A percentile compares a stretch with the other conserved stretches of the same genome.
Evolutionary conservation across 2,113 vertebrate species (phyloP).

Genomic region (Pandion haliaetus): DNA sequence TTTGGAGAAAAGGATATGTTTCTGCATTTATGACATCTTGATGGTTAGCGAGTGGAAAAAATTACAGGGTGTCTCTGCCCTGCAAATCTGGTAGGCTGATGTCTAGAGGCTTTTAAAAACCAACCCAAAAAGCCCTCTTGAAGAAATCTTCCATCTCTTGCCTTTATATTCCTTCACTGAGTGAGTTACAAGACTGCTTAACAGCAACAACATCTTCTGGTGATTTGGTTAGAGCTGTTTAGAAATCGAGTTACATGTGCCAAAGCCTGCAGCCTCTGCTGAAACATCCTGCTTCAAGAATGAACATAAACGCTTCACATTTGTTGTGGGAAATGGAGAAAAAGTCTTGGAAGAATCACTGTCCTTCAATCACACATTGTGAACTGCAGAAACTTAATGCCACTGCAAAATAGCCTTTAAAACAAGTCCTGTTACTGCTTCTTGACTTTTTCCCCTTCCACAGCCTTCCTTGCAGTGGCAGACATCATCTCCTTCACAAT

Average conservation of each 20-base stretch:
- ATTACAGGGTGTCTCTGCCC: constrained; percentile 24
- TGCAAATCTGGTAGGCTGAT: not conserved
- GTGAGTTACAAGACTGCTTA: not conserved
- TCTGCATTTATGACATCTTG: constrained; percentile 28
- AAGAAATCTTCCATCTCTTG: not conserved
- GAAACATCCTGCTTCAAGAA: not conserved
- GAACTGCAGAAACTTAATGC: not conserved
- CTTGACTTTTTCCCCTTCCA: not conserved
- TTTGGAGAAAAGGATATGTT: constrained; percentile 51
- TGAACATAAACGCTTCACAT: accelerated
- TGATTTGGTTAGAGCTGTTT: not conserved
- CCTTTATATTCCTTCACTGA: not conserved
- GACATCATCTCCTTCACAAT: not conserved
- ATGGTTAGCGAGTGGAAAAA: constrained; percentile 26
- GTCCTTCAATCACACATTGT: not conserved
- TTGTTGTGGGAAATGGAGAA: not conserved
- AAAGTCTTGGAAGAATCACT: not conserved
- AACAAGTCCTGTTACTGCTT: not conserved
- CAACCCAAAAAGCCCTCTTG: not conserved
- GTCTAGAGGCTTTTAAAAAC: not conserved
- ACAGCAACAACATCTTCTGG: not conserved
- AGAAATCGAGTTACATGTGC: not conserved
- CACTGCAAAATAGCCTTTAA: not conserved
- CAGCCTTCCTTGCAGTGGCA: not conserved
- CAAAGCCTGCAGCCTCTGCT: not conserved